Base-by-base conservation (phyloP, 1,140 invertebrate species). In the Bombus breviceps region DNA sequence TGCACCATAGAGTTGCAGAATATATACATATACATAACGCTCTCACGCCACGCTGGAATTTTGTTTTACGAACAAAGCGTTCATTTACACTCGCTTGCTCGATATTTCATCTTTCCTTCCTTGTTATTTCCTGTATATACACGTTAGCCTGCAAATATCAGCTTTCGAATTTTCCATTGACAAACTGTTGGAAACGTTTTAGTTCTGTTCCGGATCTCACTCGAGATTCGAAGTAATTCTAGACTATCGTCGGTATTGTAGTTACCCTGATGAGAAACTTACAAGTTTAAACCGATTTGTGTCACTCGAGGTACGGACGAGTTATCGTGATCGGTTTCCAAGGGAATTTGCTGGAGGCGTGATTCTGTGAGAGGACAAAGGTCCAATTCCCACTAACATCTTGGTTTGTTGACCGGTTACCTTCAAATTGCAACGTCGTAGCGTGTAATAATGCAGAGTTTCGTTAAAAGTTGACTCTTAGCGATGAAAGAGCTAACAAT, bases 31-130 rank as follows among this genome's bases (percentile, higher is more conserved):
- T 59, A 76, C 59, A 41, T 72, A 62, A 53, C 78, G 62, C 71
- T 53, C 62, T 62, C 59, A 4, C 59, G 59, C 4, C 2, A 43
- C 34, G 69, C 41, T 62, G 32, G 13, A 82, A 82, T 82, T 82
- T 57, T 74, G 22, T 69, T 71, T 83, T 62, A 22, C 74, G 64
- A 32, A 66, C 64, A 34, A 71, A 83, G 66, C 71, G 57, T 64
- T 74, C 53, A 41, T 82, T 64, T 74, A 43, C 80, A 28, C 80
- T 59, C 9, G 39, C 37, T 2, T 41, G n/a, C 22, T 34, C 57
- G 18, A 66, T 59, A 32, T 57, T 78, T 62, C 53, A 62, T 62
- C 37, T 64, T 77, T 41, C 28, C n/a, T n/a, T 41, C 39, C 47
- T 32, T n/a, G 28, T 9, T 47, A 9, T 10, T 47, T 73, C 39